These are phyloP conservation scores for Netelia inedita DNA, from an alignment of 2,888 invertebrate genomes.

Conservation along the genomic window DNA sequence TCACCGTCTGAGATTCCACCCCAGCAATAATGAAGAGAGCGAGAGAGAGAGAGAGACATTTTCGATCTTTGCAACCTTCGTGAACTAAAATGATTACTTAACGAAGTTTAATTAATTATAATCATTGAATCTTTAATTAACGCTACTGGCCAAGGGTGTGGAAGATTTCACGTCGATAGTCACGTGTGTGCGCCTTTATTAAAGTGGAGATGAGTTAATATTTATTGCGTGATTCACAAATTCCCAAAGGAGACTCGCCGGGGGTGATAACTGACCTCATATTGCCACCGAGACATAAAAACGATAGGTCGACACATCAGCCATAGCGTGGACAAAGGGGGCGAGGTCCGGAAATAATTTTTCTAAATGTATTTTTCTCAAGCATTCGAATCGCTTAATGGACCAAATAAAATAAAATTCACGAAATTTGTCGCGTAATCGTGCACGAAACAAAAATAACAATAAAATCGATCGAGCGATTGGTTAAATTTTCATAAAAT, in stretches of 20 bases:
- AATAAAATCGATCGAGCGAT: no score
- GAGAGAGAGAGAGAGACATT: constrained; percentile 9
- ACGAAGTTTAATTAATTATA: constrained; percentile 4
- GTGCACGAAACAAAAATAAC: no score
- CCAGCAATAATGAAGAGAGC: neutral
- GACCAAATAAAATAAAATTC: neutral
- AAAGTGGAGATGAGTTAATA: constrained; percentile 41
- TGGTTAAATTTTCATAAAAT: no score
- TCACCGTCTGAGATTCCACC: constrained; percentile 32
- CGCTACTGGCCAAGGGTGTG: constrained; percentile 14
- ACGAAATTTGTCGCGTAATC: no score
- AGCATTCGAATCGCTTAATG: neutral
- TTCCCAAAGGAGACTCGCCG: constrained; percentile 38
- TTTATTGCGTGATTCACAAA: constrained; percentile 42
- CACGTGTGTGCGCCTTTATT: constrained; percentile 24
- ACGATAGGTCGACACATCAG: neutral
- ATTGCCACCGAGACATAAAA: neutral
- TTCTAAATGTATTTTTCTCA: neutral
- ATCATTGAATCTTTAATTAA: constrained; percentile 41
- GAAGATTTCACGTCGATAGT: constrained; percentile 31
- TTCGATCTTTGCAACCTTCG: neutral
- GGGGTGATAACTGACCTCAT: constrained; percentile 2
- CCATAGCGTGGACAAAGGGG: constrained; percentile 66
- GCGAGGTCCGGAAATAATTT: constrained; percentile 42
- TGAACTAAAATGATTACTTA: neutral